phyloP scores from a whole-genome alignment of 2,113 vertebrate genomes.

The Egretta garzetta region DNA sequence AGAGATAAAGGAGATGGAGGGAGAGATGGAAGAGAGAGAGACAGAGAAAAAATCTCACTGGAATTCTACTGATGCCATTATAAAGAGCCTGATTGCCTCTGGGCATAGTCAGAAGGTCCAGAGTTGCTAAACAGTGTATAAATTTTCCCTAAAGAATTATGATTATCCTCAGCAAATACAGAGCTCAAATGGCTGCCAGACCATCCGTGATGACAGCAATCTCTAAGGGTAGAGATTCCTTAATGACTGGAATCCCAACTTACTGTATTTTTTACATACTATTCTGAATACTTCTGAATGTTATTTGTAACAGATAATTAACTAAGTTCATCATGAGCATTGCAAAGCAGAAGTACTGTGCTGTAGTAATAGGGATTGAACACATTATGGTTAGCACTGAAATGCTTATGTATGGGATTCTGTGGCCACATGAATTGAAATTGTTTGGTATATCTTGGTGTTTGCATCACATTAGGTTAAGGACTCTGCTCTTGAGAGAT shows the following conservation, averaged over 20 bases:
- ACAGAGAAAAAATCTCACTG: background rate
- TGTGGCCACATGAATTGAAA: background rate
- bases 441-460: background rate
- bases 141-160: constrained; percentile 36
- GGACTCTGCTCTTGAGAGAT: background rate
- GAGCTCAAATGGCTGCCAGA: constrained; percentile 6
- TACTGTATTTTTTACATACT: constrained; percentile 3
- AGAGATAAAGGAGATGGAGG: background rate
- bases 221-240: constrained; percentile 10
- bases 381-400: background rate
- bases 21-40: background rate
- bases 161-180: constrained; percentile 23
- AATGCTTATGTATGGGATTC: background rate
- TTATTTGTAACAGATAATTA: constrained; percentile 12
- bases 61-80: background rate
- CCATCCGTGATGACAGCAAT: constrained; percentile 25
- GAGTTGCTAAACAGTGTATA: constrained; percentile 34
- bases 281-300: background rate
- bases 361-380: background rate
- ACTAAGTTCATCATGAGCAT: background rate
- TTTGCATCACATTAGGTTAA: background rate
- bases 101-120: constrained; percentile 26
- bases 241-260: constrained; percentile 37
- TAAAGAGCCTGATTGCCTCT: constrained; percentile 30
- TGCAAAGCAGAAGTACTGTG: background rate